phyloP scores from a whole-genome alignment of 2,797 vertebrate species.

The Adrianichthys oophorus region DNA sequence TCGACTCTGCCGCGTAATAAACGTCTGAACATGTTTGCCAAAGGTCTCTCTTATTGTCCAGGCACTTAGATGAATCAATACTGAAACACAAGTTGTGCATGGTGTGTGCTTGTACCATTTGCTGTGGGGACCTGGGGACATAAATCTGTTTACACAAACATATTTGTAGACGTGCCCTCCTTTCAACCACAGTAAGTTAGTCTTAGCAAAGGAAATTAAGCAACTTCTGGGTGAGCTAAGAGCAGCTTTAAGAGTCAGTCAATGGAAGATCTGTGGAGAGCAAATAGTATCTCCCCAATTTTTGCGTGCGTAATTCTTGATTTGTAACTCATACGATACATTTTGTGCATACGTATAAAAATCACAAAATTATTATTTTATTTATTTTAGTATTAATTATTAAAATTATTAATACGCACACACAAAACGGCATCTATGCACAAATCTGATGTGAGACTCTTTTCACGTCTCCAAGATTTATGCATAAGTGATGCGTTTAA shows the following conservation, averaged over 20 bases:
- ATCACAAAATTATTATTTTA: too few species aligned
- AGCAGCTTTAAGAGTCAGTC: background rate
- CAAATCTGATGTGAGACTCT: too few species aligned
- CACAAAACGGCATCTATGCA: too few species aligned
- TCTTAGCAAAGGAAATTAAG: conserved; percentile 5
- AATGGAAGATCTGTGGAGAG: background rate
- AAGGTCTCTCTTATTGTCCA: conserved; percentile 69
- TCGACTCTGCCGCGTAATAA: conserved; percentile 50
- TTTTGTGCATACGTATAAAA: too few species aligned
- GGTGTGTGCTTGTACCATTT: conserved; percentile 10
- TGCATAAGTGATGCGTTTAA: too few species aligned
- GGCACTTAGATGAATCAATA: conserved; percentile 79
- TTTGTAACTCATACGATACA: too few species aligned
- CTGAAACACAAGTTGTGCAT: conserved; percentile 30
- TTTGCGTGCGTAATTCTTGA: too few species aligned
- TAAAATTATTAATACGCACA: too few species aligned
- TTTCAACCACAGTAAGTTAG: background rate
- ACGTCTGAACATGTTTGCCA: conserved; percentile 71
- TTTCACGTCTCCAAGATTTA: too few species aligned
- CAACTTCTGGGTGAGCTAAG: conserved; percentile 1
- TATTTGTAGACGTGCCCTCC: background rate
- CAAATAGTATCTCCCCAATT: too few species aligned
- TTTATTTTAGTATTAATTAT: too few species aligned
- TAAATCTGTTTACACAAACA: conserved; percentile 17
- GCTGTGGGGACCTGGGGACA: conserved; percentile 1